Evolutionary conservation across 2,888 invertebrate species (phyloP).

Genomic region (Dynastes maya): DNA sequence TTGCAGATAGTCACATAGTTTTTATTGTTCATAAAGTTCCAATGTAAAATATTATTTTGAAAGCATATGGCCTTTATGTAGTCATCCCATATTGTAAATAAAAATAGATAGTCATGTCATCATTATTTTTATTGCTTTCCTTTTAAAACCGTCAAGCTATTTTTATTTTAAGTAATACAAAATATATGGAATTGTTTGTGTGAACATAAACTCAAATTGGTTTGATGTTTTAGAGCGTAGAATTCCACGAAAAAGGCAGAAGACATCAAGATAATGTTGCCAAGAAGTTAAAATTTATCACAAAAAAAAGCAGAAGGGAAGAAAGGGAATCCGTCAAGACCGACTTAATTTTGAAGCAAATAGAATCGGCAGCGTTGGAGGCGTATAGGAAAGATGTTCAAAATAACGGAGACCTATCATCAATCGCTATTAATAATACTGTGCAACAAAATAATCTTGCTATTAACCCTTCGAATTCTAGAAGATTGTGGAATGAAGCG

Average conservation of each 20-base stretch:
- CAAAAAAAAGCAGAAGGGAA: conserved; percentile 86
- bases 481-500: conserved; percentile 84
- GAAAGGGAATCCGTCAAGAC: conserved; percentile 85
- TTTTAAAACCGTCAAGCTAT: neutral
- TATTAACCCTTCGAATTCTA: conserved; percentile 60
- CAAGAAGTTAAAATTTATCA: conserved; percentile 87
- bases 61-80: conserved; percentile 32
- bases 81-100: conserved; percentile 21
- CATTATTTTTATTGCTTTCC: neutral
- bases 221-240: conserved; percentile 81
- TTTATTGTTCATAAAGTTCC: conserved; percentile 34
- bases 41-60: conserved; percentile 4
- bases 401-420: conserved; percentile 77
- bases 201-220: neutral
- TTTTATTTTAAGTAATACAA: neutral
- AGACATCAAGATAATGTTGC: conserved; percentile 94
- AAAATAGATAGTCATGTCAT: conserved; percentile 28
- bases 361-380: conserved; percentile 92
- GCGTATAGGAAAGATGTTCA: conserved; percentile 91
- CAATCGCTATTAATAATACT: conserved; percentile 70
- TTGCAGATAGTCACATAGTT: conserved; percentile 19
- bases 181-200: too few relatives aligned
- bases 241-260: conserved; percentile 95
- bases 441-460: conserved; percentile 63
- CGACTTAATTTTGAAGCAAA: conserved; percentile 86